These are phyloP conservation scores for Mastomys natalensis DNA, from an alignment of 2,113 vertebrate species.

Conservation along the genomic window DNA sequence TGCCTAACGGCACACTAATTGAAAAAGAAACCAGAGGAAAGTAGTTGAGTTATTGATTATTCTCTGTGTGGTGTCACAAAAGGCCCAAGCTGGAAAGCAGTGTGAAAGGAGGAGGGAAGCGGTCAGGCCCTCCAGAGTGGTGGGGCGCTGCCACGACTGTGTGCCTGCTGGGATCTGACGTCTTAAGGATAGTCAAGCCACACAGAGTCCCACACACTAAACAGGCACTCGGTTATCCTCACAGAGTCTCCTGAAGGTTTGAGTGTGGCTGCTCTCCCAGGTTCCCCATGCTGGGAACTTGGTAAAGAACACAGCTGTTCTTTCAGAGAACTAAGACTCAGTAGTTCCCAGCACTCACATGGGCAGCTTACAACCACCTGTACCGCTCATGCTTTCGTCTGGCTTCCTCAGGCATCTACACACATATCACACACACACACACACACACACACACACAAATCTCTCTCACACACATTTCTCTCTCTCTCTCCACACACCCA, in stretches of 20 bases:
- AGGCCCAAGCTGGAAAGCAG: background rate
- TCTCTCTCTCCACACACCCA: too few relatives aligned
- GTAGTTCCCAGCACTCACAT: background rate
- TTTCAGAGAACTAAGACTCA: background rate
- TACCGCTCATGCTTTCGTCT: background rate
- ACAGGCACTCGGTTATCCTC: background rate
- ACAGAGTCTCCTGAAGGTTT: background rate
- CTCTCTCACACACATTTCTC: background rate
- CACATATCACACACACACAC: background rate
- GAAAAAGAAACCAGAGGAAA: slow-evolving; percentile 29
- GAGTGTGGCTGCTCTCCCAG: background rate
- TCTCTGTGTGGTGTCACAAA: background rate
- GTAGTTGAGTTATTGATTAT: background rate
- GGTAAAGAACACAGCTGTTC: background rate
- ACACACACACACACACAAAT: background rate
- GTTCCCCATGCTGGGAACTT: background rate
- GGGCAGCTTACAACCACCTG: background rate
- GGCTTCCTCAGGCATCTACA: background rate
- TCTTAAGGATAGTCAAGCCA: background rate
- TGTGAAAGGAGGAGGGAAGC: background rate
- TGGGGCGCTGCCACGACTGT: rapidly evolving
- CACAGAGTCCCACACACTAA: background rate
- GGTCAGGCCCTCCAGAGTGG: background rate
- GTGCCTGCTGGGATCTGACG: background rate
- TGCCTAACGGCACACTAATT: background rate